A percentile compares a stretch with the other conserved stretches of the same genome.
phyloP scores from a whole-genome alignment of 2,797 vertebrate genomes.

The Oceanodroma leucorhoa region DNA sequence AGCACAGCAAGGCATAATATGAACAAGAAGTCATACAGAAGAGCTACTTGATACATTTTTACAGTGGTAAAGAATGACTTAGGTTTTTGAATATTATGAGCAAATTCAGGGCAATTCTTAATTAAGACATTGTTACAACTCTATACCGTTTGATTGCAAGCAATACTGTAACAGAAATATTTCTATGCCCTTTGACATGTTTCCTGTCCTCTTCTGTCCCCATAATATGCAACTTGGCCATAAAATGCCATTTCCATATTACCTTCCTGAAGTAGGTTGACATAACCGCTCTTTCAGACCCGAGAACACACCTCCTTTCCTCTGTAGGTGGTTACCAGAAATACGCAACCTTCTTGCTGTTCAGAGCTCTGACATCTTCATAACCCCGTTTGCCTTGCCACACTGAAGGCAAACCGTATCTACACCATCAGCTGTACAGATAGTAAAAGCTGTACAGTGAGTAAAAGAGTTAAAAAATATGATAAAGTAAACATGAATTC shows the following conservation, averaged over 20 bases:
- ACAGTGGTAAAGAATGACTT: background rate
- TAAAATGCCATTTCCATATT: background rate
- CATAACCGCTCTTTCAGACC: background rate
- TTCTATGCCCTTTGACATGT: background rate
- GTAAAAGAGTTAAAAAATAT: background rate
- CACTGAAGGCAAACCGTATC: background rate
- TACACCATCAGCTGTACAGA: background rate
- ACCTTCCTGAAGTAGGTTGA: background rate
- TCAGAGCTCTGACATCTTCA: background rate
- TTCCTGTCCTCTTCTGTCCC: background rate
- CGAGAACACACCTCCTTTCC: background rate
- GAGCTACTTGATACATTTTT: background rate
- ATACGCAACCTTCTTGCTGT: background rate
- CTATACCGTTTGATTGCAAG: background rate
- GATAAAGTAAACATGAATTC: background rate
- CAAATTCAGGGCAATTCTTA: background rate
- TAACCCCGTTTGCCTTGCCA: background rate
- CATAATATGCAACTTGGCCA: background rate
- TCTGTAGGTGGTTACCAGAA: background rate
- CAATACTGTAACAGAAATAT: background rate
- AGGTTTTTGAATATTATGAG: background rate
- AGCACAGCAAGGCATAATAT: background rate
- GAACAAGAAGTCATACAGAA: constrained; percentile 4
- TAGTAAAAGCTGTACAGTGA: background rate
- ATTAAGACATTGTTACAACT: background rate